Percentiles rank a stretch among this genome's conserved stretches.
Conservation (phyloP, 2,888 invertebrate species). For the Lasioglossum oenotherae region DNA sequence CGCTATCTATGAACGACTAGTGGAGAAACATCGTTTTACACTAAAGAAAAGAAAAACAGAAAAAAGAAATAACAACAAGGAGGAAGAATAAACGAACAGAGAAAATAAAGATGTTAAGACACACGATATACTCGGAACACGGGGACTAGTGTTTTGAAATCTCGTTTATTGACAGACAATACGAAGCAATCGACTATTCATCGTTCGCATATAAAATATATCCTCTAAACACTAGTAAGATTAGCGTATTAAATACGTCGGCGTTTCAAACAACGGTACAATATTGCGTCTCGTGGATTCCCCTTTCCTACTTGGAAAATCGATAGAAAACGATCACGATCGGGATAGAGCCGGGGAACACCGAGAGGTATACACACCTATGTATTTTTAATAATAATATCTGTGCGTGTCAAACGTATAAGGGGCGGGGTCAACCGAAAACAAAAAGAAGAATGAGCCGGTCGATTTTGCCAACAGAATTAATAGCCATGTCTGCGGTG, state of each 20-base stretch:
- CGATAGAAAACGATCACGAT: conserved; percentile 24
- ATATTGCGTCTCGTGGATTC: conserved; percentile 18
- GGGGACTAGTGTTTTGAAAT: conserved; percentile 50
- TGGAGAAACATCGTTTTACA: neutral
- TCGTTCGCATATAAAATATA: conserved; percentile 64
- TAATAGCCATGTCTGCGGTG: conserved; percentile 59
- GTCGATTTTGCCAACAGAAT: conserved; percentile 47
- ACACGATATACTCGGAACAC: conserved; percentile 16
- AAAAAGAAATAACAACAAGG: neutral
- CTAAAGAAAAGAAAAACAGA: neutral
- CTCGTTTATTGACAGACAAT: conserved; percentile 59
- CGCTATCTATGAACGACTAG: neutral
- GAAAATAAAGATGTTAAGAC: neutral
- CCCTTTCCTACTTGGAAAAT: conserved; percentile 7
- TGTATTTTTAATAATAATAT: neutral
- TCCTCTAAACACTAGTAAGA: conserved; percentile 53
- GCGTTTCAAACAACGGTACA: conserved; percentile 38
- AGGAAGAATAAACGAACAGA: neutral
- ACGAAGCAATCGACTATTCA: conserved; percentile 58
- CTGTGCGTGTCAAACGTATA: conserved; percentile 44
- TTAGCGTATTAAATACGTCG: conserved; percentile 53
- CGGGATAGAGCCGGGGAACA: conserved; percentile 5
- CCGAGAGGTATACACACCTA: conserved; percentile 24
- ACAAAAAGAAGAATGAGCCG: conserved; percentile 4
- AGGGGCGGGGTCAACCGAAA: neutral